phyloP scores from a whole-genome alignment of 2,888 invertebrate genomes.

The Physocephala rufipes region DNA sequence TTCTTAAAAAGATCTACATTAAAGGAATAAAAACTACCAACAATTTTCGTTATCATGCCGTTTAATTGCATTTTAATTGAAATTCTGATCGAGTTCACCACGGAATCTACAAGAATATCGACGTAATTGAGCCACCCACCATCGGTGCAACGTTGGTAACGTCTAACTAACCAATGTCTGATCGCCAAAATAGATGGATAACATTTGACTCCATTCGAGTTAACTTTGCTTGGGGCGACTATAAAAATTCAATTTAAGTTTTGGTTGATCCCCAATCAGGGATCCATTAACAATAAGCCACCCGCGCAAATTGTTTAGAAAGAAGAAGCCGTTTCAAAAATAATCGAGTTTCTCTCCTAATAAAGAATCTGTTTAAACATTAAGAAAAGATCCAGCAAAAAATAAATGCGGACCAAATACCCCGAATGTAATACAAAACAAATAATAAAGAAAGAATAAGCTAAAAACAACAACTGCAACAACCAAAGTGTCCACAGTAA shows the following conservation, averaged over 20 bases:
- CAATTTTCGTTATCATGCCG: background rate
- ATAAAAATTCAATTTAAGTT: conserved; percentile 30
- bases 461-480: too few species aligned
- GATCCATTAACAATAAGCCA: background rate
- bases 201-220: conserved; percentile 22
- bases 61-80: conserved; percentile 37
- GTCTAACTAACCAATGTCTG: background rate
- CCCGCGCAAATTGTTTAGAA: conserved; percentile 5
- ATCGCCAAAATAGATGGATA: background rate
- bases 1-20: too few species aligned
- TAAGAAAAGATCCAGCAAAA: background rate
- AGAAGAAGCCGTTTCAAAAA: background rate
- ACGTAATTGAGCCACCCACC: conserved; percentile 36
- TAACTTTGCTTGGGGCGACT: background rate
- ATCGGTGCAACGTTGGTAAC: background rate
- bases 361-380: background rate
- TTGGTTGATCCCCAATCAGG: background rate
- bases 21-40: background rate
- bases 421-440: too few species aligned
- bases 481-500: too few species aligned
- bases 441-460: too few species aligned
- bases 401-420: too few species aligned
- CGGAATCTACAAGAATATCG: conserved; percentile 30
- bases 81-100: conserved; percentile 35
- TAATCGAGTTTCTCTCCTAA: background rate